Evolutionary conservation across 2,113 vertebrate species (phyloP).

Genomic region (Lepisosteus osseus): DNA sequence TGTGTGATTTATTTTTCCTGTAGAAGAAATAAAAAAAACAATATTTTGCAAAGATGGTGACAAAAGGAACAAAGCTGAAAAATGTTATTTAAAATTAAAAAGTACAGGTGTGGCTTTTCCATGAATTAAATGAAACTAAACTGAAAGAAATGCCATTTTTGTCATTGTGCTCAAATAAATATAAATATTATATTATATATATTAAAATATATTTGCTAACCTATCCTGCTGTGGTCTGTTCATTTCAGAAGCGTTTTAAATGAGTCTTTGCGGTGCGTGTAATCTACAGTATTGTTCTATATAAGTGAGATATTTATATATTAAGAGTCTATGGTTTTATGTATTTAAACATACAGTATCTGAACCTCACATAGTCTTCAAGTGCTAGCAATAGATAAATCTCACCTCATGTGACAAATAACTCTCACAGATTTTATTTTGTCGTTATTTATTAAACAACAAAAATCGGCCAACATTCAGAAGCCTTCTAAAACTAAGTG

Average conservation of each 20-base stretch:
- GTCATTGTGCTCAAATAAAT: slow-evolving; percentile 75
- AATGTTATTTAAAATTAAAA: slow-evolving; percentile 37
- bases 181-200: slow-evolving; percentile 68
- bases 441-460: too few relatives aligned
- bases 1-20: slow-evolving; percentile 28
- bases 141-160: slow-evolving; percentile 63
- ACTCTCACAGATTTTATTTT: too few relatives aligned
- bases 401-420: too few relatives aligned
- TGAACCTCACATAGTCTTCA: too few relatives aligned
- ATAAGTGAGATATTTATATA: too few relatives aligned
- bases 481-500: too few relatives aligned
- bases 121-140: slow-evolving; percentile 63
- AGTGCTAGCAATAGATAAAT: too few relatives aligned
- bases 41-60: slow-evolving; percentile 48
- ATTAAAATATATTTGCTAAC: slow-evolving; percentile 82
- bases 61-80: slow-evolving; percentile 30
- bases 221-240: slow-evolving; percentile 26
- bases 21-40: slow-evolving; percentile 34
- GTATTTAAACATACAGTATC: too few relatives aligned
- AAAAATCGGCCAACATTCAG: too few relatives aligned
- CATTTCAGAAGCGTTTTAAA: slow-evolving; percentile 2
- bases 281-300: too few relatives aligned
- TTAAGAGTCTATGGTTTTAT: too few relatives aligned
- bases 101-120: slow-evolving; percentile 55
- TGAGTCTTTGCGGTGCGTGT: too few relatives aligned